phyloP scores from a whole-genome alignment of 2,797 vertebrate species.

The Oryzias sinensis region DNA sequence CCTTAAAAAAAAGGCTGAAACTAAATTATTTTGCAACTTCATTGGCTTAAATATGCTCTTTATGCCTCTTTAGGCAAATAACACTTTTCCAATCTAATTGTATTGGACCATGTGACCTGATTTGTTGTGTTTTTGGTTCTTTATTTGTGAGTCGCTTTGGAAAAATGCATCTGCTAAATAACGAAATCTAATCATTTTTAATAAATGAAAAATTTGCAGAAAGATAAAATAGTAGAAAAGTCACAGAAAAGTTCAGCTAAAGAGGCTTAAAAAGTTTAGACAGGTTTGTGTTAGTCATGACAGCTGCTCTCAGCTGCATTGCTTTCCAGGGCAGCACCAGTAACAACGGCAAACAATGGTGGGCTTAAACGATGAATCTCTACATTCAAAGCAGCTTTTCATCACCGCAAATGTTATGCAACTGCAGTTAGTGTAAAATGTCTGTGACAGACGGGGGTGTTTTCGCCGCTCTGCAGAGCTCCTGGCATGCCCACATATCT shows the following conservation, averaged over 20 bases:
- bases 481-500: slow-evolving; percentile 54
- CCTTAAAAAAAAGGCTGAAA: too few species aligned
- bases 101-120: too few species aligned
- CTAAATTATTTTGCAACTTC: too few species aligned
- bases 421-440: slow-evolving; percentile 57
- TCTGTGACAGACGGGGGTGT: slow-evolving; percentile 64
- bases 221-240: too few species aligned
- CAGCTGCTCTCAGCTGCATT: slow-evolving; percentile 15
- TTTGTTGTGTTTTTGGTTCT: too few species aligned
- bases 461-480: slow-evolving; percentile 54
- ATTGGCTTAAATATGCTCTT: too few species aligned
- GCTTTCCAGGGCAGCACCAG: slow-evolving; percentile 16
- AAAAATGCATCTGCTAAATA: too few species aligned
- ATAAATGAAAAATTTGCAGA: too few species aligned
- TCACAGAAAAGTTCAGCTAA: not conserved
- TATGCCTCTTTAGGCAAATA: too few species aligned
- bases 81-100: too few species aligned
- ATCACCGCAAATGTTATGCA: slow-evolving; percentile 52
- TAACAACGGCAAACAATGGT: slow-evolving; percentile 29
- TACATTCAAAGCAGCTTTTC: slow-evolving; percentile 43
- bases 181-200: too few species aligned
- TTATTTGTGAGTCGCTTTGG: too few species aligned
- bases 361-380: slow-evolving; percentile 34
- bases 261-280: not conserved
- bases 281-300: slow-evolving; percentile 4